Conservation (phyloP, 2,113 vertebrate genomes). For the Lamprologus callipterus region DNA sequence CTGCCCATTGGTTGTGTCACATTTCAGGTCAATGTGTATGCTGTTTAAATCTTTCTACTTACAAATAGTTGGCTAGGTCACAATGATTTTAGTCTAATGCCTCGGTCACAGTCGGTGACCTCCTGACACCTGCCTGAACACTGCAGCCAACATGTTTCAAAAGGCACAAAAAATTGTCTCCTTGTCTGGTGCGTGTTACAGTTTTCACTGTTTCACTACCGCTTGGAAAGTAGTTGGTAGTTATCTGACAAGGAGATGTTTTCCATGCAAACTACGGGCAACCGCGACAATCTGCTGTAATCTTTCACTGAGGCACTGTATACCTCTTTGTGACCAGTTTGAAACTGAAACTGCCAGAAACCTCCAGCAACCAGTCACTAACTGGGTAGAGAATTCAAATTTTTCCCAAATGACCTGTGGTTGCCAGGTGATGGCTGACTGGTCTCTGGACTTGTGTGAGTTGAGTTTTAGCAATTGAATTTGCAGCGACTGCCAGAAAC, state of each 20-base stretch:
- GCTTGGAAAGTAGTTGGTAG: not conserved
- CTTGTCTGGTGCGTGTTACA: not conserved
- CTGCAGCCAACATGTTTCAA: not conserved
- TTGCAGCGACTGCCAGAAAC: not conserved
- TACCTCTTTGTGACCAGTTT: not conserved
- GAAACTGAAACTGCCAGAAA: not conserved
- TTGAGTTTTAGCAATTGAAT: not conserved
- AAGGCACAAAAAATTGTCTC: not conserved
- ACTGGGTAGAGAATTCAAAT: not conserved
- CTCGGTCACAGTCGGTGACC: not conserved
- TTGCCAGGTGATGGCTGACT: not conserved
- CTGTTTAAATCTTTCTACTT: not conserved
- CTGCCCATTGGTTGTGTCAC: conserved; percentile 87
- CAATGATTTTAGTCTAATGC: not conserved
- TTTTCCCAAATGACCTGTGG: not conserved
- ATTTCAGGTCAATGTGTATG: conserved; percentile 78
- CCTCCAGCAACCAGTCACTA: not conserved
- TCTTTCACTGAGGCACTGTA: not conserved
- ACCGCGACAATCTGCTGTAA: fast-evolving
- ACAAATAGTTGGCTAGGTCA: not conserved
- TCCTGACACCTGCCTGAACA: not conserved
- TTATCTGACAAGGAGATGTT: not conserved
- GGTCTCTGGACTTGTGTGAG: not conserved
- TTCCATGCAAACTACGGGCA: not conserved
- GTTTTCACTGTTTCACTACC: not conserved